A percentile compares a stretch with the other conserved stretches of the same genome.
phyloP scores from a whole-genome alignment of 2,797 vertebrate genomes.

The Lacerta viridis region DNA sequence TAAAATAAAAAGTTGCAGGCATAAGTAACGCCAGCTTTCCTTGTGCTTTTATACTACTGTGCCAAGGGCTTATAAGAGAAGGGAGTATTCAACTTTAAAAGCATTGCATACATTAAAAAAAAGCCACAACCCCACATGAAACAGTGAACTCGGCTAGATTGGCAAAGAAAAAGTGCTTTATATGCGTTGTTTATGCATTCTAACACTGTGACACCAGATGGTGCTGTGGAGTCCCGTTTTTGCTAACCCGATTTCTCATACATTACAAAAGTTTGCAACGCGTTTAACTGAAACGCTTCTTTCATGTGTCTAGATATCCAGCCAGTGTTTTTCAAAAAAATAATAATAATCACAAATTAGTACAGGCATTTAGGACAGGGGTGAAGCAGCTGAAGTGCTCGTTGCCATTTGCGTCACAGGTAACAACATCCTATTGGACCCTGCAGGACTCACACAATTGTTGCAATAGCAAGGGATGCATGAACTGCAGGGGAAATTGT shows the following conservation, averaged over 20 bases:
- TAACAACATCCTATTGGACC: neutral
- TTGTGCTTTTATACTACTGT: neutral
- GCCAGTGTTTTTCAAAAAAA: neutral
- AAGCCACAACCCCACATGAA: no score
- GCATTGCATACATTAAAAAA: neutral
- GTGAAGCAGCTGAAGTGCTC: neutral
- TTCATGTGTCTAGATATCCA: no score
- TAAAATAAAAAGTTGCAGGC: neutral
- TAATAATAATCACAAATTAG: neutral
- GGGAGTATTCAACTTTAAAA: neutral
- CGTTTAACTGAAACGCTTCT: no score
- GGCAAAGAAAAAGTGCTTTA: no score
- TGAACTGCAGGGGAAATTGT: no score
- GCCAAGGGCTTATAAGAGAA: neutral
- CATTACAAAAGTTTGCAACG: no score
- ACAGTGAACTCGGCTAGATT: no score
- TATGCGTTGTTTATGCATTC: no score
- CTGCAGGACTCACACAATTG: neutral
- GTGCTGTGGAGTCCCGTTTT: no score
- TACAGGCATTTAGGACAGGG: neutral
- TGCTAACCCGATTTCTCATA: no score
- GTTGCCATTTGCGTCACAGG: neutral
- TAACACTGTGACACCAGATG: no score
- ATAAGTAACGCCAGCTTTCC: neutral
- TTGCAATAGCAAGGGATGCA: neutral